These are phyloP conservation scores for Antechinus flavipes DNA, from an alignment of 2,113 vertebrate species.

Conservation along the genomic window DNA sequence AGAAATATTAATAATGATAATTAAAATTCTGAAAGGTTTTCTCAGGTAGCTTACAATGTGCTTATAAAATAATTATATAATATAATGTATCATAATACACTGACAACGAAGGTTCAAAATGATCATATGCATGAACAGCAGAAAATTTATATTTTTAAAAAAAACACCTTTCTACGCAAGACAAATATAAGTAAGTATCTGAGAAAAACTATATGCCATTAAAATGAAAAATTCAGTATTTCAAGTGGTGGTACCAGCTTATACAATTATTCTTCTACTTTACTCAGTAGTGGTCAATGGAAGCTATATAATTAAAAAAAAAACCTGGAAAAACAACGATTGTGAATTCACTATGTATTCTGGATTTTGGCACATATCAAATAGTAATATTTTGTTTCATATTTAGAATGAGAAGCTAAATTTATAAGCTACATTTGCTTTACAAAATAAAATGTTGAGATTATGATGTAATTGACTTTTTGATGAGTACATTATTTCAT, in stretches of 20 bases:
- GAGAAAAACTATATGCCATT: slow-evolving; percentile 60
- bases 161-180: background rate
- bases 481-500: background rate
- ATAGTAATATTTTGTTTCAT: slow-evolving; percentile 11
- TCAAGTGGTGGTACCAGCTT: slow-evolving; percentile 54
- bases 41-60: background rate
- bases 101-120: background rate
- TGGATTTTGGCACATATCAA: slow-evolving; percentile 20
- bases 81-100: background rate
- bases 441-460: background rate
- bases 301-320: slow-evolving; percentile 64
- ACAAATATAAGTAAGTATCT: slow-evolving; percentile 25
- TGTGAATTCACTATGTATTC: slow-evolving; percentile 61
- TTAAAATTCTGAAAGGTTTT: background rate
- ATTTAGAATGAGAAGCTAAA: slow-evolving; percentile 17
- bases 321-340: slow-evolving; percentile 25
- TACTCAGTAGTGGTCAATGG: slow-evolving; percentile 63
- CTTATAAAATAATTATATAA: background rate
- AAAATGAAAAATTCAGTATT: slow-evolving; percentile 75
- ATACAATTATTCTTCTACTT: slow-evolving; percentile 67
- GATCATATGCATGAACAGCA: background rate
- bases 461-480: background rate
- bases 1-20: background rate
- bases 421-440: slow-evolving; percentile 47
- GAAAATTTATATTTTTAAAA: background rate